Conservation (phyloP, 64 coral and sea anemone species). For the Pachyseris speciosa region DNA sequence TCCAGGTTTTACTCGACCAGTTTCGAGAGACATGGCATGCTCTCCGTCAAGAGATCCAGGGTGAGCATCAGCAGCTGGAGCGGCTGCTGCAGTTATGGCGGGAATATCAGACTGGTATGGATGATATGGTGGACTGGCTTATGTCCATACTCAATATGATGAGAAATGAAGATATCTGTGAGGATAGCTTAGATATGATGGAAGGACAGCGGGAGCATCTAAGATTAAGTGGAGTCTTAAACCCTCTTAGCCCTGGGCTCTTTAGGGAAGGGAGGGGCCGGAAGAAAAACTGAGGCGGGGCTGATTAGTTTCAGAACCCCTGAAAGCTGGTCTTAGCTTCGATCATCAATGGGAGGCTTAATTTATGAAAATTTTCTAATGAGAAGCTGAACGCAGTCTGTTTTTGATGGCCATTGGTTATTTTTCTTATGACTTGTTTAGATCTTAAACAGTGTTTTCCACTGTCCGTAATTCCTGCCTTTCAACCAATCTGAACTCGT, state of each 20-base stretch:
- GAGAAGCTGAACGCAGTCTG: too few relatives aligned
- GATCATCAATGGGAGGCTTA: too few relatives aligned
- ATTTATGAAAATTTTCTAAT: too few relatives aligned
- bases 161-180: slow-evolving; percentile 52
- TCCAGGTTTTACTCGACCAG: slow-evolving; percentile 58
- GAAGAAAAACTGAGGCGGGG: too few relatives aligned
- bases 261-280: too few relatives aligned
- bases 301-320: too few relatives aligned
- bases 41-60: slow-evolving; percentile 69
- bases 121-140: slow-evolving; percentile 89
- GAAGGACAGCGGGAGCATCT: slow-evolving; percentile 69
- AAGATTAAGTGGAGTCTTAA: slow-evolving; percentile 30
- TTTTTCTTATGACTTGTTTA: too few relatives aligned
- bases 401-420: too few relatives aligned
- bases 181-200: slow-evolving; percentile 60
- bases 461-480: too few relatives aligned
- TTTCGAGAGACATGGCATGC: slow-evolving; percentile 83
- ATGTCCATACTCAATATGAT: slow-evolving; percentile 60
- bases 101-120: slow-evolving; percentile 86
- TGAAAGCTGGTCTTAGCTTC: too few relatives aligned
- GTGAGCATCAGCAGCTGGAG: slow-evolving; percentile 79
- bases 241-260: background rate
- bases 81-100: slow-evolving; percentile 83
- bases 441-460: too few relatives aligned
- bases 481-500: too few relatives aligned